Percentiles rank a stretch among this genome's conserved stretches.
These are phyloP conservation scores for Zoanthus sansibaricus DNA, from an alignment of 92 coral and sea anemone species.

Conservation along the genomic window DNA sequence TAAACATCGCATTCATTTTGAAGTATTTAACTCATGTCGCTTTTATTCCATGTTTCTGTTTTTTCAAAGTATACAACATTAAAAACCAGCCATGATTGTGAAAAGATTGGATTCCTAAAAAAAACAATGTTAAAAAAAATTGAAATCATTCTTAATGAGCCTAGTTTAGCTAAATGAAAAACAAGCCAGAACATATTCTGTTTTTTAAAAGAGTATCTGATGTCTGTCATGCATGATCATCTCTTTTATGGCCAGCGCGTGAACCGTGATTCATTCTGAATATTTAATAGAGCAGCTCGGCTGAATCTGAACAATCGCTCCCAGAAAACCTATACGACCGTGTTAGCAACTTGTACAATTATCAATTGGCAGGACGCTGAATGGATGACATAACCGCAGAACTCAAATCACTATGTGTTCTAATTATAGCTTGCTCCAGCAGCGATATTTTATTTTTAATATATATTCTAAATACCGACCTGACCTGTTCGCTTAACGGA, in stretches of 20 bases:
- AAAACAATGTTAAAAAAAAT: background rate
- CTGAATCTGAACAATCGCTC: slow-evolving; percentile 22
- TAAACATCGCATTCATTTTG: background rate
- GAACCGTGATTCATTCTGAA: background rate
- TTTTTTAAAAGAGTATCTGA: too few species aligned
- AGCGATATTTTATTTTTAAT: slow-evolving; percentile 21
- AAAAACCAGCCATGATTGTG: background rate
- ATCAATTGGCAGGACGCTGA: background rate
- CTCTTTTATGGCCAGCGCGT: background rate
- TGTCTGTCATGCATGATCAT: too few species aligned
- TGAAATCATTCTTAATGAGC: too few species aligned
- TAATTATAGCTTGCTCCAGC: slow-evolving; percentile 16
- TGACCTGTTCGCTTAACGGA: background rate
- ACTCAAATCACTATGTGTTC: background rate
- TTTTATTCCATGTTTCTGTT: background rate
- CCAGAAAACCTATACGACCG: background rate
- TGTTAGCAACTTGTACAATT: background rate
- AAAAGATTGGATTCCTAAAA: background rate
- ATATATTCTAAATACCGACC: background rate
- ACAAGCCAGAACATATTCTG: too few species aligned
- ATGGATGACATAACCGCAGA: background rate
- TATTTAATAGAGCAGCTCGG: background rate
- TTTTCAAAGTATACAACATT: background rate
- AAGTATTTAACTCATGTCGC: background rate
- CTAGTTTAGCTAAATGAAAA: too few species aligned